A percentile compares a stretch with the other conserved stretches of the same genome.
Evolutionary conservation across 2,888 invertebrate species (phyloP).

Genomic region (Criorhina ranunculi): DNA sequence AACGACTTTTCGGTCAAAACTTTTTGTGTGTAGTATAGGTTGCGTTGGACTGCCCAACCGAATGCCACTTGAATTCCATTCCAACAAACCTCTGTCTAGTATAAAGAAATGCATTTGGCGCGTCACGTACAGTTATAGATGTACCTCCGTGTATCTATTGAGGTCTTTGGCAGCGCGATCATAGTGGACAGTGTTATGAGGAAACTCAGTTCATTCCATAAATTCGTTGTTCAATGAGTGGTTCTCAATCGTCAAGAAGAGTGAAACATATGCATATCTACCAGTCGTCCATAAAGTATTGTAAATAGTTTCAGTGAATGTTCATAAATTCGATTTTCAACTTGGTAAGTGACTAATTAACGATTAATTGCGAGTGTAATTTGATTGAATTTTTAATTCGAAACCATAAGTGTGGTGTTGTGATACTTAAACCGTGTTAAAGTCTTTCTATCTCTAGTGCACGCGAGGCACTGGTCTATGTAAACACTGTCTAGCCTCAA

Average conservation of each 20-base stretch:
- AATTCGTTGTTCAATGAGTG: conserved; percentile 23
- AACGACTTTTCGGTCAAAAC: conserved; percentile 57
- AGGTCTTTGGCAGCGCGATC: conserved; percentile 22
- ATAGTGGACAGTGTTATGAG: conserved; percentile 2
- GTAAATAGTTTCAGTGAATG: conserved; percentile 40
- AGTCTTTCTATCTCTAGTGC: background rate
- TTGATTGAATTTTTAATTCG: conserved; percentile 48
- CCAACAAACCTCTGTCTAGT: background rate
- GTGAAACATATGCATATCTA: background rate
- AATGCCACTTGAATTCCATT: conserved; percentile 20
- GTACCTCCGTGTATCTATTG: conserved; percentile 2
- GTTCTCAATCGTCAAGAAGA: conserved; percentile 4
- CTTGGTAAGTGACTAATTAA: conserved; percentile 57
- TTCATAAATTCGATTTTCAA: conserved; percentile 41
- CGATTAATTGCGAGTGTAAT: conserved; percentile 25
- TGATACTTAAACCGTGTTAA: background rate
- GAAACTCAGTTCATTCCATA: conserved; percentile 31
- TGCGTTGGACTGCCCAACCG: background rate
- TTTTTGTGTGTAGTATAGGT: conserved; percentile 17
- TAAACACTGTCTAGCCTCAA: background rate
- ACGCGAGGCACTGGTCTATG: conserved; percentile 3
- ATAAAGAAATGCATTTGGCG: conserved; percentile 38
- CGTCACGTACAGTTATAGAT: conserved; percentile 15
- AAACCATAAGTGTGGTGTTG: background rate
- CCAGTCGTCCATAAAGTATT: background rate